Evolutionary conservation across 2,888 invertebrate genomes (phyloP), one percentile per base, ranked within the genome.

Genomic region (Norana najaformis): DNA sequence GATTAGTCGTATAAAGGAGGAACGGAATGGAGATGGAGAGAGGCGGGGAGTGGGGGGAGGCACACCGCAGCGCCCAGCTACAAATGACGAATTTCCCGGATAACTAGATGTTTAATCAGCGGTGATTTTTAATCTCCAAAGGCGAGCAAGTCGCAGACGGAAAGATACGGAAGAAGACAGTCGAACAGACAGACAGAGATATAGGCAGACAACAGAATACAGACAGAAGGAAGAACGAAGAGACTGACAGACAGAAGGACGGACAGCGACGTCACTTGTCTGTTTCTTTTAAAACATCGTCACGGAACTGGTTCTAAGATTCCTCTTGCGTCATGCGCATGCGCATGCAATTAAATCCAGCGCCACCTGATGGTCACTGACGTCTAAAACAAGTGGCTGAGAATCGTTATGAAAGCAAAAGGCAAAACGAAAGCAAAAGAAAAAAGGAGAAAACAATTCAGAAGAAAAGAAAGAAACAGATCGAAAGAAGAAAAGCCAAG

Each of bases 71-170:
- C 6, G 69, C 6, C 69, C 69, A 8, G 30, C 69, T 69, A 85
- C 85, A 37, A 85, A 85, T 85, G 85, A 85, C 36, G 85, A 85
- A 85, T 85, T 85, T 85, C 85, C 23, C 85, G 85, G 20, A 36
- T 85, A 85, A 85, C 85, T 85, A 85, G 85, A 85, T 85, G 85
- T 85, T 85, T 85, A 85, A 85, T 85, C 85, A 85, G 23, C 85
- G 85, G 37, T 85, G 85, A 35, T 85, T 85, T 53, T 37, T 37
- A 85, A 85, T 85, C 85, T 85, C 85, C 23, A 23, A 35, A 36
- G 36, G 20, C 85, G 85, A 85, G 35, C 5, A 23, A 85, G 85
- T 36, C 85, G 13, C 36, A 20, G 69, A 69, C 30, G 8, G 30
- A 69, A 53, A 30, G 69, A 69, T n/a, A 69, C 69, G n/a, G 13